Evolutionary conservation across 2,113 vertebrate genomes (phyloP).

Genomic region (Leucoraja erinaceus): DNA sequence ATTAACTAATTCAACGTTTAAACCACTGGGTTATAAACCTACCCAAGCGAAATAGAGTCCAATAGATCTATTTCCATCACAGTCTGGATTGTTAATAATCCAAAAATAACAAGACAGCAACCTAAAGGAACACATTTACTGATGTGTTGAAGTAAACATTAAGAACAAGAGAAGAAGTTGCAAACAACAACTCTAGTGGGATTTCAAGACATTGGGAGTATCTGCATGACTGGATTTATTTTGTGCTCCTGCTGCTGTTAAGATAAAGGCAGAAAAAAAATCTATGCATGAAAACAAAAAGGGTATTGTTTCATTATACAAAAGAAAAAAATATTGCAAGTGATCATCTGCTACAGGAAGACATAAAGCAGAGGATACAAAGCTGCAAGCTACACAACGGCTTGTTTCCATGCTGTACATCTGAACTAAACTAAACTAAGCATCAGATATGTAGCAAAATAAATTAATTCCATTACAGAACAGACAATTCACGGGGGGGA

Average conservation of each 20-base stretch:
- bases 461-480: background rate
- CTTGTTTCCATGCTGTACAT: too few relatives aligned
- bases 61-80: background rate
- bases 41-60: background rate
- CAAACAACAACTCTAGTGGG: background rate
- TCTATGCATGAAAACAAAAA: background rate
- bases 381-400: background rate
- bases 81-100: background rate
- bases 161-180: background rate
- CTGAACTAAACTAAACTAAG: background rate
- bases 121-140: background rate
- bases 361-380: background rate
- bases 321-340: background rate
- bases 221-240: background rate
- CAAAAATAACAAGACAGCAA: background rate
- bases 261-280: background rate
- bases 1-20: too few relatives aligned
- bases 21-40: too few relatives aligned
- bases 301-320: background rate
- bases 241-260: background rate
- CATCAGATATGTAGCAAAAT: background rate
- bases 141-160: slow-evolving; percentile 8
- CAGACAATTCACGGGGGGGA: background rate
- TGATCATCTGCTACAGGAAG: background rate
- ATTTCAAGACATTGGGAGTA: slow-evolving; percentile 22